phyloP scores from a whole-genome alignment of 2,113 vertebrate genomes.

The Archocentrus centrarchus region DNA sequence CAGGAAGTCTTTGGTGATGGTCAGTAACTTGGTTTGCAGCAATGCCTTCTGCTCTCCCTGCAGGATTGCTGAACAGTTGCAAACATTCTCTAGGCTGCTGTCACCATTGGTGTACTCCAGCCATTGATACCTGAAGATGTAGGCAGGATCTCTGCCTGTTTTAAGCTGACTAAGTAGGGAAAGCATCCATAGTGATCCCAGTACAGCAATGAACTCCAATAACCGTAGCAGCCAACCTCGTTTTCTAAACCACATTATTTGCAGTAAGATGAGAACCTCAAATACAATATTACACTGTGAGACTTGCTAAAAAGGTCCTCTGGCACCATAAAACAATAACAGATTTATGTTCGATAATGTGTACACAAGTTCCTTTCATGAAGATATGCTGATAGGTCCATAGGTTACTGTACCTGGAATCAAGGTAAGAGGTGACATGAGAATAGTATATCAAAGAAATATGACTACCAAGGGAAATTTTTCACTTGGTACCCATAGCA shows the following conservation, averaged over 20 bases:
- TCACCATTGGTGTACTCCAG: constrained; percentile 74
- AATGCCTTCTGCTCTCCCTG: constrained; percentile 83
- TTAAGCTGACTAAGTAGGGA: neutral
- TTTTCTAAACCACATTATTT: constrained; percentile 1
- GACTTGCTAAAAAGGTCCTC: neutral
- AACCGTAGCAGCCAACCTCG: rapidly evolving
- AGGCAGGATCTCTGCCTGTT: neutral
- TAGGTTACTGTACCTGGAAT: neutral
- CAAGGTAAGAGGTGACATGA: neutral
- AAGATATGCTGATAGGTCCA: neutral
- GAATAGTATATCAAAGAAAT: too few relatives aligned
- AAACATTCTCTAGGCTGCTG: constrained; percentile 66
- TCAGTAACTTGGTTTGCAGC: constrained; percentile 80
- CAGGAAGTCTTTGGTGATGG: constrained; percentile 76
- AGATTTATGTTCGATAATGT: neutral
- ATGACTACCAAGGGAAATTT: too few relatives aligned
- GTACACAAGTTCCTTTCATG: neutral
- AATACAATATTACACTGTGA: neutral
- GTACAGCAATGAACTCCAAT: neutral
- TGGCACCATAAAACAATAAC: neutral
- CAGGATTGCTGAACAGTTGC: constrained; percentile 87
- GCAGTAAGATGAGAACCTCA: neutral
- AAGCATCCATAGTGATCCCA: constrained; percentile 40
- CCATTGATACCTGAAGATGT: constrained; percentile 9
- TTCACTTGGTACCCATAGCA: too few relatives aligned